Evolutionary conservation across 2,888 invertebrate genomes (phyloP).

Genomic region (Clostera curtula): DNA sequence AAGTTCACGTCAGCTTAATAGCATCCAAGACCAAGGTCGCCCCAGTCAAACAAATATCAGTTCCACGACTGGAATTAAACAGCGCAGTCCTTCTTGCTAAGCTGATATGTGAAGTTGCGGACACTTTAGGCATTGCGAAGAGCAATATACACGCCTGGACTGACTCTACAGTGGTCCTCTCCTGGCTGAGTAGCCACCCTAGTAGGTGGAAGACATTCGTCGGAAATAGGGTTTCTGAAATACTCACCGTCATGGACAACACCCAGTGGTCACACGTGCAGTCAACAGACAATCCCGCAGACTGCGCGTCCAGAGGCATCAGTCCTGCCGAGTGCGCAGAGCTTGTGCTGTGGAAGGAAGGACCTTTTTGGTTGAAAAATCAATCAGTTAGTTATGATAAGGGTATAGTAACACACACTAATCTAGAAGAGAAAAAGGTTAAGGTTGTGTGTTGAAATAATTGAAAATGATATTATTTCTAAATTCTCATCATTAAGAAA

Average conservation of each 20-base stretch:
- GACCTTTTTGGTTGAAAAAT: conserved; percentile 2
- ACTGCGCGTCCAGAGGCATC: conserved; percentile 12
- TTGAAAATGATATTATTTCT: not conserved
- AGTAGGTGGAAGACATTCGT: conserved; percentile 11
- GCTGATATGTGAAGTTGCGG: conserved; percentile 6
- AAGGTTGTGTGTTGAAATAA: not conserved
- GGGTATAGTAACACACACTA: not conserved
- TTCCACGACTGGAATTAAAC: conserved; percentile 8
- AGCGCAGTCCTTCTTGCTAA: conserved; percentile 6
- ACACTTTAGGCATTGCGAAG: conserved; percentile 2
- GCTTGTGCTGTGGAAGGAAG: conserved; percentile 1
- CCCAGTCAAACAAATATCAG: conserved; percentile 8
- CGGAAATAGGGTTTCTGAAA: conserved; percentile 11
- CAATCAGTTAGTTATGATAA: not conserved
- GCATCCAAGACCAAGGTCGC: conserved; percentile 10
- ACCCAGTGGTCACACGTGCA: conserved; percentile 8
- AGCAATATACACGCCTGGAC: conserved; percentile 6
- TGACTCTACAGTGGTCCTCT: conserved; percentile 11
- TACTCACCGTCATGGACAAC: conserved; percentile 5
- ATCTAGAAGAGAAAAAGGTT: not conserved
- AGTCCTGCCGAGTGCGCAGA: conserved; percentile 2
- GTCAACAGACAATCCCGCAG: conserved; percentile 14
- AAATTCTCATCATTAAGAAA: conserved; percentile 2
- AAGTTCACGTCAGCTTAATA: not conserved
- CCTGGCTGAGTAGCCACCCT: conserved; percentile 12